Evolutionary conservation across 1,140 invertebrate genomes (phyloP).

Genomic region (Bombus confusus): DNA sequence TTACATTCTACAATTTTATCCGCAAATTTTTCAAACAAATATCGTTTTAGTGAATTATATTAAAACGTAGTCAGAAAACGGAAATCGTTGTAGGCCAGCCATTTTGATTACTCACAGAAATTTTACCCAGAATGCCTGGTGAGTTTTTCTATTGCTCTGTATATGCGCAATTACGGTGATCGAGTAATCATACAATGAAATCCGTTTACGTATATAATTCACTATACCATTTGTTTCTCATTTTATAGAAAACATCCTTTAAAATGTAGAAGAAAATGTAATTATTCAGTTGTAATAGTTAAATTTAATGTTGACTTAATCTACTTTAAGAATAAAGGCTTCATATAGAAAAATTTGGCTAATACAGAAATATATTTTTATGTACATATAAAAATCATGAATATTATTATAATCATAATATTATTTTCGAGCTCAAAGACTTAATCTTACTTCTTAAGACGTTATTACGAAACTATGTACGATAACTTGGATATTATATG

Average conservation of each 20-base stretch:
- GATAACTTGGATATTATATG: constrained; percentile 1
- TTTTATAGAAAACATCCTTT: neutral
- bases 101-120: constrained; percentile 70
- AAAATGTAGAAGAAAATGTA: neutral
- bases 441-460: constrained; percentile 7
- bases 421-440: constrained; percentile 41
- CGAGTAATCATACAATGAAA: neutral
- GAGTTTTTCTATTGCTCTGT: constrained; percentile 51
- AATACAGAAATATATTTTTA: neutral
- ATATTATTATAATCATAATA: neutral
- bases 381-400: neutral
- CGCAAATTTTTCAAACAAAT: neutral
- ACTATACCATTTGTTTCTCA: neutral
- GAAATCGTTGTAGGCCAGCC: constrained; percentile 62
- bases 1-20: neutral
- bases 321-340: neutral
- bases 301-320: neutral
- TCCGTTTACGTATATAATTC: neutral
- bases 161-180: constrained; percentile 42
- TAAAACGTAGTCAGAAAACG: constrained; percentile 37
- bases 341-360: neutral
- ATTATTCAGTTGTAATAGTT: neutral
- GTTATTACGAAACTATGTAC: constrained; percentile 4
- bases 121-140: constrained; percentile 73
- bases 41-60: neutral